Evolutionary conservation across 2,797 vertebrate genomes (phyloP).

Genomic region (Steatocranus sp.): DNA sequence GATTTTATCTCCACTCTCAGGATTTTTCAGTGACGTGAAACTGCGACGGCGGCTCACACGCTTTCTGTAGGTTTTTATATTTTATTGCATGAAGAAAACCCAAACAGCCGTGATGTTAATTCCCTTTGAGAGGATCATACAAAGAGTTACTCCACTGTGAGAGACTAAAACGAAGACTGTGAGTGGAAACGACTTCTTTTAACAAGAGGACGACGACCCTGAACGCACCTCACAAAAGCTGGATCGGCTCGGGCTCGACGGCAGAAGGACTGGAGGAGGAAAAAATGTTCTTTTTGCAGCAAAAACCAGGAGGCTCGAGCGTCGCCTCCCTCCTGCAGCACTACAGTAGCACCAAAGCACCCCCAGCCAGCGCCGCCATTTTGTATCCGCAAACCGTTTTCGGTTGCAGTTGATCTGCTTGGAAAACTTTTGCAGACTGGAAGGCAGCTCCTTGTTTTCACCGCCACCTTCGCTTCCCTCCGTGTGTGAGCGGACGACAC

Average conservation of each 20-base stretch:
- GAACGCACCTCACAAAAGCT: not conserved
- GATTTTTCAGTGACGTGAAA: no score
- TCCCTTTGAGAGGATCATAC: not conserved
- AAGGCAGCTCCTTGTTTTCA: not conserved
- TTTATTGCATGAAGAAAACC: not conserved
- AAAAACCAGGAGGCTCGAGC: not conserved
- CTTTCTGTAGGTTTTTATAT: not conserved
- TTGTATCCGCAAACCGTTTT: not conserved
- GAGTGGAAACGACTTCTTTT: not conserved
- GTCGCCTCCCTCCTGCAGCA: not conserved
- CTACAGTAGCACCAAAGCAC: not conserved
- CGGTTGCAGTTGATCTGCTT: not conserved
- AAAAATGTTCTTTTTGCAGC: not conserved
- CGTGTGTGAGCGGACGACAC: not conserved
- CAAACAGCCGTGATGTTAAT: not conserved
- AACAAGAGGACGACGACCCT: not conserved
- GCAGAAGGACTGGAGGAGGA: accelerated
- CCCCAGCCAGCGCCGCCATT: constrained; percentile 16
- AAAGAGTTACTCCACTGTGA: not conserved
- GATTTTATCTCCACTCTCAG: not conserved
- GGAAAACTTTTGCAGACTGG: not conserved
- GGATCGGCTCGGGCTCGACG: not conserved
- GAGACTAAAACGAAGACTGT: not conserved
- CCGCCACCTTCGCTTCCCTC: not conserved
- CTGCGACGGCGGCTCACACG: accelerated